A percentile compares a stretch with the other conserved stretches of the same genome.
phyloP scores from a whole-genome alignment of 2,113 vertebrate species.

The Stigmatopora argus region DNA sequence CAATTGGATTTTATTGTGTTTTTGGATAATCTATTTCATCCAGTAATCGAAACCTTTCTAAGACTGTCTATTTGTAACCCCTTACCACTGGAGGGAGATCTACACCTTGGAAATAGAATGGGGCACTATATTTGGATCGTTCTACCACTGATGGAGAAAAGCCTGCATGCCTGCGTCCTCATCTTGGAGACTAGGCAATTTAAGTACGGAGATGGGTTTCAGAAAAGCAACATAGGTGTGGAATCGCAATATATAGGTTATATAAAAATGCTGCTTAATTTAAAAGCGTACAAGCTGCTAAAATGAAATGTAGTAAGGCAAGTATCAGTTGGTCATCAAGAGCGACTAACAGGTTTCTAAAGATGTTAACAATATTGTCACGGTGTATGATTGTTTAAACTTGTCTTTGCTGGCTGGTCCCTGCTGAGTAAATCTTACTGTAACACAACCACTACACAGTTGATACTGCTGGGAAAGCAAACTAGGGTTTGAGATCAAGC shows the following conservation, averaged over 20 bases:
- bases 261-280: conserved; percentile 13
- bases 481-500: conserved; percentile 59
- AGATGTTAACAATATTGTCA: background rate
- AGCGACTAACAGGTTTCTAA: background rate
- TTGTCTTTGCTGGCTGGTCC: conserved; percentile 23
- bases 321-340: background rate
- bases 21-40: background rate
- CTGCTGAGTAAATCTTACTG: conserved; percentile 34
- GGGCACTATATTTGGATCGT: conserved; percentile 37
- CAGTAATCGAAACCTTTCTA: conserved; percentile 8
- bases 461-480: conserved; percentile 34
- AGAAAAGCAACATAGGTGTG: conserved; percentile 28
- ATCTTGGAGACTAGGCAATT: conserved; percentile 43
- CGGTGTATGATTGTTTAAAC: conserved; percentile 25
- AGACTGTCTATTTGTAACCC: conserved; percentile 33
- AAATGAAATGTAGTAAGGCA: background rate
- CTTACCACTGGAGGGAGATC: conserved; percentile 64
- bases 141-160: conserved; percentile 20
- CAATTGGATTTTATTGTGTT: conserved; percentile 3
- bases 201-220: conserved; percentile 43
- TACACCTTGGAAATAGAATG: conserved; percentile 37
- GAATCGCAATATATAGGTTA: conserved; percentile 9
- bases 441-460: conserved; percentile 41
- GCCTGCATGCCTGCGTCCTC: conserved; percentile 37
- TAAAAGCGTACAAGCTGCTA: background rate